phyloP scores from a whole-genome alignment of 2,888 invertebrate genomes.

The Ophonus ardosiacus region DNA sequence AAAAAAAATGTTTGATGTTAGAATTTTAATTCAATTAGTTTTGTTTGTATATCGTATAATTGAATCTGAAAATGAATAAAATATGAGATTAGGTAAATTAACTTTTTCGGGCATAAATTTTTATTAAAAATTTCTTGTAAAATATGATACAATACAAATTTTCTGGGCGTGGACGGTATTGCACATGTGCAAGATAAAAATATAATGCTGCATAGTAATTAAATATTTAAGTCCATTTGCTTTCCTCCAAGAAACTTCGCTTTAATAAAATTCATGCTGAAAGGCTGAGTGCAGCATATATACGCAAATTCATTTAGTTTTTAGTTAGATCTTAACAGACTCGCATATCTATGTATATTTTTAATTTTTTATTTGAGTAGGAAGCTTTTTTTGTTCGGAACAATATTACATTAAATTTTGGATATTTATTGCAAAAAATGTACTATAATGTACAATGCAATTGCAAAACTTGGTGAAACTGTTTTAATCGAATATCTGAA shows the following conservation, averaged over 20 bases:
- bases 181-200: neutral
- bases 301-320: neutral
- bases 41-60: conserved; percentile 30
- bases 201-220: neutral
- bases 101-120: conserved; percentile 20
- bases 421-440: no score
- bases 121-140: conserved; percentile 15
- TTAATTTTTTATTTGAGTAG: neutral
- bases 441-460: no score
- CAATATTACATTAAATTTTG: no score
- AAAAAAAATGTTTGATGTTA: conserved; percentile 27
- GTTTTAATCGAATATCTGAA: no score
- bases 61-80: conserved; percentile 41
- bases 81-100: conserved; percentile 43
- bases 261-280: neutral
- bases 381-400: no score
- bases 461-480: no score
- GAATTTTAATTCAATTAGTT: conserved; percentile 29
- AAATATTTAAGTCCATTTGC: conserved; percentile 8
- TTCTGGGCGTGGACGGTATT: neutral
- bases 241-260: neutral
- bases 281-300: neutral
- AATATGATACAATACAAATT: conserved; percentile 5
- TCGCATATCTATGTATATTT: neutral
- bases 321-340: neutral